Percentiles rank a stretch among this genome's conserved stretches.
Conservation (phyloP, 2,797 vertebrate species). For the Ptychadena robeensis region DNA sequence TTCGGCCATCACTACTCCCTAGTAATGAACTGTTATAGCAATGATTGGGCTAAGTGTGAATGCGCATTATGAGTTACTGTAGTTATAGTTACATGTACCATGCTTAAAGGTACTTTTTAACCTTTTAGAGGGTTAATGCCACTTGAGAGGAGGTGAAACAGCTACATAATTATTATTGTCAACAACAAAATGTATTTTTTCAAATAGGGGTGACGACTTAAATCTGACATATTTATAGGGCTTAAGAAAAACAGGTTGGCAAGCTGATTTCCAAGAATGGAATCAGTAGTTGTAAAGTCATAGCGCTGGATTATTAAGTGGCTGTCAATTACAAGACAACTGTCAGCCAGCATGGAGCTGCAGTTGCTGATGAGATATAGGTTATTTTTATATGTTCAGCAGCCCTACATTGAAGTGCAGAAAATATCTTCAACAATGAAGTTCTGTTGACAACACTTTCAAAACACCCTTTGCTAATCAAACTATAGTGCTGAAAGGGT, state of each 20-base stretch:
- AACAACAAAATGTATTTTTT: not conserved
- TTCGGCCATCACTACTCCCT: too few species aligned
- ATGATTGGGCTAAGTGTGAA: too few species aligned
- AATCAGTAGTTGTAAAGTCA: conserved; percentile 25
- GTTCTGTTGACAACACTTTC: conserved; percentile 28
- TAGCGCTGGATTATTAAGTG: conserved; percentile 48
- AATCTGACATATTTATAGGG: conserved; percentile 10
- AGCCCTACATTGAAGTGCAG: conserved; percentile 34
- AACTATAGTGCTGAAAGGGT: not conserved
- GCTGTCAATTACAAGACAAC: conserved; percentile 55
- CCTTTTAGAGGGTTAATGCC: too few species aligned
- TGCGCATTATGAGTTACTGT: too few species aligned
- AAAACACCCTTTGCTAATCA: conserved; percentile 26
- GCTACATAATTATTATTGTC: too few species aligned
- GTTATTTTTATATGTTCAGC: conserved; percentile 56
- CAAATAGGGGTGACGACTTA: not conserved
- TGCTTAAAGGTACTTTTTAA: too few species aligned
- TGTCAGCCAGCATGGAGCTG: conserved; percentile 52
- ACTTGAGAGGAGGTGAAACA: too few species aligned
- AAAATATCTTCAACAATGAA: conserved; percentile 21
- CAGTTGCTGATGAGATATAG: conserved; percentile 41
- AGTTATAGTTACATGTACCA: too few species aligned
- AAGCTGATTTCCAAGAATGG: conserved; percentile 10
- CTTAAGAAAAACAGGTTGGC: conserved; percentile 32
- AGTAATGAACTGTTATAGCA: too few species aligned